Evolutionary conservation across 2,113 vertebrate species (phyloP).

Genomic region (Zapus hudsonius): DNA sequence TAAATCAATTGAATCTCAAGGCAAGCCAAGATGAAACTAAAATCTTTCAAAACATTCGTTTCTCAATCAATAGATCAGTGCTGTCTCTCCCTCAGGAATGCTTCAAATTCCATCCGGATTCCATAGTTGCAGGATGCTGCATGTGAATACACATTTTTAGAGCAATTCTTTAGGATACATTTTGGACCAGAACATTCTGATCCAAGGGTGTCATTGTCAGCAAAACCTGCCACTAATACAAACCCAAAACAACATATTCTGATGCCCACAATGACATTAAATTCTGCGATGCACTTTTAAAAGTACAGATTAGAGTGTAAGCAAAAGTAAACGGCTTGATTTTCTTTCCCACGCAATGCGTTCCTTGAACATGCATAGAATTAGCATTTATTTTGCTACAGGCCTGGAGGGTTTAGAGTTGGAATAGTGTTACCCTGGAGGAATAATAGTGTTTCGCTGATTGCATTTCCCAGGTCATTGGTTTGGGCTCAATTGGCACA

Average conservation of each 20-base stretch:
- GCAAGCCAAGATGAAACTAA: neutral
- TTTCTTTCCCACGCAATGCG: constrained; percentile 60
- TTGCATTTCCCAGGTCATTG: constrained; percentile 74
- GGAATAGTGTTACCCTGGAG: constrained; percentile 58
- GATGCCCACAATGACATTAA: neutral
- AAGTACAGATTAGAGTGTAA: constrained; percentile 45
- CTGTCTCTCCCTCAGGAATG: neutral
- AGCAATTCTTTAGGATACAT: constrained; percentile 32
- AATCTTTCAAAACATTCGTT: neutral
- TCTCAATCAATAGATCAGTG: neutral
- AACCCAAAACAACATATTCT: constrained; percentile 7
- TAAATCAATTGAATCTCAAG: neutral
- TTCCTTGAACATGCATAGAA: constrained; percentile 45
- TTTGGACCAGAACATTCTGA: neutral
- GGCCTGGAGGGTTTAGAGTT: constrained; percentile 30
- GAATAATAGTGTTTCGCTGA: constrained; percentile 65
- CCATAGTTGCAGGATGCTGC: neutral
- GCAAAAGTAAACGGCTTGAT: constrained; percentile 63
- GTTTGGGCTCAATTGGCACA: constrained; percentile 68
- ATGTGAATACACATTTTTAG: neutral
- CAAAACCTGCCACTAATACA: neutral
- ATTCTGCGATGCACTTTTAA: constrained; percentile 36
- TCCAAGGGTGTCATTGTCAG: neutral
- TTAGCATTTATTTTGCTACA: constrained; percentile 66
- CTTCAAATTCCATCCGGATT: constrained; percentile 23